Conservation (phyloP, 2,113 vertebrate species). For the Percopsis transmontana region DNA sequence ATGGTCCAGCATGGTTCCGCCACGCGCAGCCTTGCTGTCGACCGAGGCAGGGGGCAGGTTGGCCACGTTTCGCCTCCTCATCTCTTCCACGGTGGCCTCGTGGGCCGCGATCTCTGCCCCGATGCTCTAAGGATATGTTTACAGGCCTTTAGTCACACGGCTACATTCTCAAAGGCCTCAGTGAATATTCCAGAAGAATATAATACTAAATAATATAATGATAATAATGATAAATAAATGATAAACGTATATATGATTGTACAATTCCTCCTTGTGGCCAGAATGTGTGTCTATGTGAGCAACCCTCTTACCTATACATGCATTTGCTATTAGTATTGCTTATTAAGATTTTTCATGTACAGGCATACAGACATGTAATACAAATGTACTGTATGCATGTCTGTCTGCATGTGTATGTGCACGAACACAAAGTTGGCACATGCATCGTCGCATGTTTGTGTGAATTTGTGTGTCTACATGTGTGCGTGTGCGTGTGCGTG, state of each 20-base stretch:
- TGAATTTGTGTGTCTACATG: background rate
- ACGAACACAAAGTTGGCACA: no score
- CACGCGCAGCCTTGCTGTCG: constrained; percentile 81
- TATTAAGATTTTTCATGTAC: background rate
- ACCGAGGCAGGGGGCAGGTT: constrained; percentile 73
- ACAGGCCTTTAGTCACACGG: background rate
- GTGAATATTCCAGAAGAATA: background rate
- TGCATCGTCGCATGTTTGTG: background rate
- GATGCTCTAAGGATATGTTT: constrained; percentile 81
- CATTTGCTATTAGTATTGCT: no score
- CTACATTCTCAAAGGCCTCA: background rate
- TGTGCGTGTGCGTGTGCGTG: background rate
- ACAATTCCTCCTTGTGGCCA: background rate
- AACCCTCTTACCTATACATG: no score
- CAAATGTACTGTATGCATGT: background rate
- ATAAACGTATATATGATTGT: no score
- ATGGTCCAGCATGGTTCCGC: constrained; percentile 87
- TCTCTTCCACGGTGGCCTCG: constrained; percentile 87
- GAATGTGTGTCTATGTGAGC: constrained; percentile 1
- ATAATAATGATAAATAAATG: no score
- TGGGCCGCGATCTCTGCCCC: constrained; percentile 90
- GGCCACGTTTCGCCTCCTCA: constrained; percentile 82
- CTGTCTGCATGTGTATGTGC: background rate
- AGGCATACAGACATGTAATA: background rate
- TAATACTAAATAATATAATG: background rate